Percentiles rank a stretch among this genome's conserved stretches.
Evolutionary conservation across 2,797 vertebrate genomes (phyloP).

Genomic region (Cetoscarus ocellatus): DNA sequence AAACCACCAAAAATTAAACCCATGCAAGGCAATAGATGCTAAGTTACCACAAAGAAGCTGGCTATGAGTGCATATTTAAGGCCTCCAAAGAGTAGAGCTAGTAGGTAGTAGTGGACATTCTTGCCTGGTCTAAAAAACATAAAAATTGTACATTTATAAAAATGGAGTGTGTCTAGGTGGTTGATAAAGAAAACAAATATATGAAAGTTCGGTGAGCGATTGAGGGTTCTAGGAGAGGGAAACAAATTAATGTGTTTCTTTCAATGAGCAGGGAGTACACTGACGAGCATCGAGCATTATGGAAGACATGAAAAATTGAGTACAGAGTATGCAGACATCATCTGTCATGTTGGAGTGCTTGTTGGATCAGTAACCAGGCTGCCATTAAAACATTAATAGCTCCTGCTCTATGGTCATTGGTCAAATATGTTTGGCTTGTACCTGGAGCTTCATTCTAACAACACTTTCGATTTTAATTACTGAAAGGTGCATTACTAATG

Average conservation of each 20-base stretch:
- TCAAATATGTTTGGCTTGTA: not conserved
- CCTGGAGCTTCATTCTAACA: not conserved
- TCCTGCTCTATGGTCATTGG: not conserved
- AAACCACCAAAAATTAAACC: slow-evolving; percentile 36
- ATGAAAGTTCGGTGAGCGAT: not conserved
- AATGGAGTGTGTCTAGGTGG: slow-evolving; percentile 25
- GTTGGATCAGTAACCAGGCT: slow-evolving; percentile 26
- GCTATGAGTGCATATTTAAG: slow-evolving; percentile 44
- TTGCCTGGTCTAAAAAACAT: not conserved
- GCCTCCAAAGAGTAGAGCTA: slow-evolving; percentile 31
- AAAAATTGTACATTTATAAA: not conserved
- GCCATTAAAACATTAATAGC: slow-evolving; percentile 25
- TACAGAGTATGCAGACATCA: slow-evolving; percentile 41
- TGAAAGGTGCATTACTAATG: not conserved
- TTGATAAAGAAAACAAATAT: slow-evolving; percentile 1
- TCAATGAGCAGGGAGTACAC: slow-evolving; percentile 11
- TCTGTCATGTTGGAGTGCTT: slow-evolving; percentile 28
- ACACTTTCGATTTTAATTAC: not conserved
- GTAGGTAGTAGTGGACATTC: slow-evolving; percentile 3
- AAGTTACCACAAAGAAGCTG: slow-evolving; percentile 5
- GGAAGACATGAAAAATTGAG: slow-evolving; percentile 63
- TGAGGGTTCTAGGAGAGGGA: slow-evolving; percentile 21
- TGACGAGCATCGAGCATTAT: slow-evolving; percentile 39
- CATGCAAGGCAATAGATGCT: slow-evolving; percentile 28
- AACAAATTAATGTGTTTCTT: slow-evolving; percentile 58